These are phyloP conservation scores for Tyrannus savana DNA, from an alignment of 2,113 vertebrate species.

Conservation along the genomic window DNA sequence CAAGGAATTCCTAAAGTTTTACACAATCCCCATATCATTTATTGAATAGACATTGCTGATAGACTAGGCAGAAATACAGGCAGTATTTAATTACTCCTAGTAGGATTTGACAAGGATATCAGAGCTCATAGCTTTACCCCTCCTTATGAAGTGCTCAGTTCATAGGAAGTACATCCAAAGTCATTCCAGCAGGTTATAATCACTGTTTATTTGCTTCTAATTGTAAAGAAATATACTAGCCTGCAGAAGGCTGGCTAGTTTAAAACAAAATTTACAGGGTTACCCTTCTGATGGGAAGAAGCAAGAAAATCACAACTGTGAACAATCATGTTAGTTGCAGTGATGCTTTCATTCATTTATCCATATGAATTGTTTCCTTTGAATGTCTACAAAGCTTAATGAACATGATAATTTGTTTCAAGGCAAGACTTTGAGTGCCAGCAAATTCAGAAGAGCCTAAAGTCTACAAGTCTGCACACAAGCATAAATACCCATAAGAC, in stretches of 20 bases:
- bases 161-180: not conserved
- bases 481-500: not conserved
- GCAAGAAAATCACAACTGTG: not conserved
- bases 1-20: not conserved
- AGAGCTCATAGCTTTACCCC: not conserved
- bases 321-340: not conserved
- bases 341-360: not conserved
- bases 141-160: not conserved
- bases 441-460: not conserved
- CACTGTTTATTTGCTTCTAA: not conserved
- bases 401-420: not conserved
- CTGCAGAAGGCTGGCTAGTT: not conserved
- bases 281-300: not conserved
- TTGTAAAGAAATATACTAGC: not conserved
- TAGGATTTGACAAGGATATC: not conserved
- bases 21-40: not conserved
- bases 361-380: not conserved
- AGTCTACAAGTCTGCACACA: rapidly evolving
- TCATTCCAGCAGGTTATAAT: not conserved
- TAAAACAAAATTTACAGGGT: not conserved
- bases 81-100: not conserved
- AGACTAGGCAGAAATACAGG: not conserved
- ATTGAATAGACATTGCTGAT: not conserved
- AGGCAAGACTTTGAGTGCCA: not conserved
- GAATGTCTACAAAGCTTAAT: not conserved